Evolutionary conservation across 35 echinoderm and acorn worm genomes (phyloP).

Genomic region (Eucidaris tribuloides): DNA sequence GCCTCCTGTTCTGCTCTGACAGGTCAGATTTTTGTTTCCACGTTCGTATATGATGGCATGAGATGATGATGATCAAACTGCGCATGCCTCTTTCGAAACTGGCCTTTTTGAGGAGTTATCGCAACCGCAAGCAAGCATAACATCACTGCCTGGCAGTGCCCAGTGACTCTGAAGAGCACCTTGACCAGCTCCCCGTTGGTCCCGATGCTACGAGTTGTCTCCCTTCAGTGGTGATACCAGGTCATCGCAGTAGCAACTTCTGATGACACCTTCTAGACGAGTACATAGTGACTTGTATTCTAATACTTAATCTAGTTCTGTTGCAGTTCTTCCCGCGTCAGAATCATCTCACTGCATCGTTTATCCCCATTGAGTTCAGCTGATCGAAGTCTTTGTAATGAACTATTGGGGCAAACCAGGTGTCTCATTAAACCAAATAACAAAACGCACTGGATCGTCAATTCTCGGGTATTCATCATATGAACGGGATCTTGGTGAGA

Average conservation of each 20-base stretch:
- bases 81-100: background rate
- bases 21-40: background rate
- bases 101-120: background rate
- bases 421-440: slow-evolving; percentile 70
- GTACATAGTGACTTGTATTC: slow-evolving; percentile 6
- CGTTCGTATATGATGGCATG: background rate
- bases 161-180: background rate
- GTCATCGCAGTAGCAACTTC: background rate
- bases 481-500: background rate
- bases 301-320: slow-evolving; percentile 5
- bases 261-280: background rate
- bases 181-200: background rate
- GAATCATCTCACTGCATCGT: too few relatives aligned
- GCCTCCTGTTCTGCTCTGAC: background rate
- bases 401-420: slow-evolving; percentile 65
- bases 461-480: slow-evolving; percentile 69
- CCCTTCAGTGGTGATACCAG: background rate
- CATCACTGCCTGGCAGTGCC: background rate
- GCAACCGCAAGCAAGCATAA: background rate
- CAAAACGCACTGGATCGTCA: slow-evolving; percentile 64
- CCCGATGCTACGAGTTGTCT: too few relatives aligned
- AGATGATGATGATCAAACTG: background rate
- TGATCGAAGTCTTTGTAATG: slow-evolving; percentile 3
- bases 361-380: background rate
- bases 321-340: background rate